phyloP scores from a whole-genome alignment of 92 coral and sea anemone genomes.

The Ricordea florida region DNA sequence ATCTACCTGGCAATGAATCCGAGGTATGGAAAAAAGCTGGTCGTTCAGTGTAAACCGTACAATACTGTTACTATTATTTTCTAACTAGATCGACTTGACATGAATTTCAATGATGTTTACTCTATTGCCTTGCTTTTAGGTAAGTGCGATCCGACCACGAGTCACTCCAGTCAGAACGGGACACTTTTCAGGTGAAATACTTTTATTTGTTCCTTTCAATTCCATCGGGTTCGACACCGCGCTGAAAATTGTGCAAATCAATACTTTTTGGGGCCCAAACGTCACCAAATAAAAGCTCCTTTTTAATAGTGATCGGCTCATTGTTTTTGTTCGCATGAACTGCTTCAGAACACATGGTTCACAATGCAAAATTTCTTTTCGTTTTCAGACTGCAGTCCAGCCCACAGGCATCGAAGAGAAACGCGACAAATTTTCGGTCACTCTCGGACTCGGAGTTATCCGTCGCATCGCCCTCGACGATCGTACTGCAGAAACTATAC shows the following conservation, averaged over 20 bases:
- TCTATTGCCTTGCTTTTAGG: constrained; percentile 56
- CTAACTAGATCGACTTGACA: constrained; percentile 50
- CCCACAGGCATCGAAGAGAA: constrained; percentile 38
- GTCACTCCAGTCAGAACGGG: constrained; percentile 11
- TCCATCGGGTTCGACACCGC: not conserved
- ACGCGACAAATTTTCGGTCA: constrained; percentile 63
- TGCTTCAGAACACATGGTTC: constrained; percentile 83
- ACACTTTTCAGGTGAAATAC: constrained; percentile 32
- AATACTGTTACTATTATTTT: not conserved
- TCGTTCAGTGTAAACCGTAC: constrained; percentile 6
- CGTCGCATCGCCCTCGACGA: constrained; percentile 68
- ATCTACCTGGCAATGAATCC: constrained; percentile 76
- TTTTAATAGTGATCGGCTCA: constrained; percentile 70
- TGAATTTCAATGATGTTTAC: constrained; percentile 74
- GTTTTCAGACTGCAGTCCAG: constrained; percentile 70
- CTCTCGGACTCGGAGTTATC: constrained; percentile 80
- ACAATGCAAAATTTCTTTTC: constrained; percentile 48
- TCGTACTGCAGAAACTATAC: constrained; percentile 58
- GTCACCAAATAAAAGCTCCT: constrained; percentile 66
- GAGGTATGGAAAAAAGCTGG: constrained; percentile 46
- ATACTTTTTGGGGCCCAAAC: constrained; percentile 70
- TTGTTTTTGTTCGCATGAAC: constrained; percentile 70
- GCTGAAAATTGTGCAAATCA: constrained; percentile 45
- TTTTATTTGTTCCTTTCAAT: not conserved
- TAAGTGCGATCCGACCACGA: constrained; percentile 40